Percentiles rank a stretch among this genome's conserved stretches.
phyloP scores from a whole-genome alignment of 2,888 invertebrate species.

The Hypselothyrea guttata region DNA sequence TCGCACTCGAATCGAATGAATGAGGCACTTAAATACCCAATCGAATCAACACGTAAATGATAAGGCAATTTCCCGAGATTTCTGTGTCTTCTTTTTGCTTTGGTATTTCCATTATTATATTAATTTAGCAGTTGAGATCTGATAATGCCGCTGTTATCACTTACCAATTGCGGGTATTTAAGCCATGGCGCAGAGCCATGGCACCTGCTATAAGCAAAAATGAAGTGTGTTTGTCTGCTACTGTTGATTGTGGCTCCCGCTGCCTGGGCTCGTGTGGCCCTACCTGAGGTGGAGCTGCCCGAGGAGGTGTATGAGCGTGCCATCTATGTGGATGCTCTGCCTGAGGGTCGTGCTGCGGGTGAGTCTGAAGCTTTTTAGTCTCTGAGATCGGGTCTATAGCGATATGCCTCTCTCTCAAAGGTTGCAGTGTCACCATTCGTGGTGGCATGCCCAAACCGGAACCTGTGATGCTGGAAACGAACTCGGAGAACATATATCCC shows the following conservation, averaged over 20 bases:
- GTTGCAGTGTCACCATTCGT: slow-evolving; percentile 68
- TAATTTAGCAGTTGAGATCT: slow-evolving; percentile 31
- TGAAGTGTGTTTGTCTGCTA: slow-evolving; percentile 59
- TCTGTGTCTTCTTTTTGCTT: slow-evolving; percentile 14
- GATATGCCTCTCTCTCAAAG: slow-evolving; percentile 27
- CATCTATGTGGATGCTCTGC: slow-evolving; percentile 29
- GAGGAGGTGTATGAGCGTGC: slow-evolving; percentile 44
- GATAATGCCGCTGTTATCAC: slow-evolving; percentile 29
- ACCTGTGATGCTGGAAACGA: slow-evolving; percentile 84
- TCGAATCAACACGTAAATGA: slow-evolving; percentile 16
- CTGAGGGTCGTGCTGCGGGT: slow-evolving; percentile 62
- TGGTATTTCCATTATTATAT: slow-evolving; percentile 44
- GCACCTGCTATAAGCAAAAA: slow-evolving; percentile 41
- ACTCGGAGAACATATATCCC: slow-evolving; percentile 73
- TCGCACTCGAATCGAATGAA: slow-evolving; percentile 23
- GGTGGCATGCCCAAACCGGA: slow-evolving; percentile 83
- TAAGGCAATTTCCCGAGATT: slow-evolving; percentile 21
- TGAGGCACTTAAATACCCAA: slow-evolving; percentile 25
- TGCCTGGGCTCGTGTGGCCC: slow-evolving; percentile 48
- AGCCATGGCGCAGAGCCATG: slow-evolving; percentile 22
- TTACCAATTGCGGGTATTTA: slow-evolving; percentile 44
- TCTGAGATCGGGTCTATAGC: background rate
- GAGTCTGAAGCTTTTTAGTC: slow-evolving; percentile 9
- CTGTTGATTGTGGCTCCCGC: slow-evolving; percentile 49
- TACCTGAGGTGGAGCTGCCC: slow-evolving; percentile 51